A percentile compares a stretch with the other conserved stretches of the same genome.
Evolutionary conservation across 2,797 vertebrate species (phyloP).

Genomic region (Typhlichthys subterraneus): DNA sequence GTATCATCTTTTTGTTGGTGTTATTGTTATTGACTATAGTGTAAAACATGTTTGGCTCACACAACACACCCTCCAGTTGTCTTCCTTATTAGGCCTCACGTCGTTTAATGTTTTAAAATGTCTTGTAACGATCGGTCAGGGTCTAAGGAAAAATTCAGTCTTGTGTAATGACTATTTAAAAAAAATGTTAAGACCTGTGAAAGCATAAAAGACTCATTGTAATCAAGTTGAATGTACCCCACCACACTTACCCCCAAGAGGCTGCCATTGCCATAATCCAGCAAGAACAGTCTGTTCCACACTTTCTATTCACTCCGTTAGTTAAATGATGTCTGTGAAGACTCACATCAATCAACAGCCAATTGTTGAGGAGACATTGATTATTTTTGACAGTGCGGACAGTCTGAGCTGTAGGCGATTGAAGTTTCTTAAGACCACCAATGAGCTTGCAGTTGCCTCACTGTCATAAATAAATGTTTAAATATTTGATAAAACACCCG

Average conservation of each 20-base stretch:
- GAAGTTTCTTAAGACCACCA: too few relatives aligned
- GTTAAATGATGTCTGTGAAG: too few relatives aligned
- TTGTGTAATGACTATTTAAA: constrained; percentile 2
- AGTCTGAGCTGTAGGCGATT: too few relatives aligned
- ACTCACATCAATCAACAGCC: too few relatives aligned
- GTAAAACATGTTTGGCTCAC: too few relatives aligned
- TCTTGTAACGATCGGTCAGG: too few relatives aligned
- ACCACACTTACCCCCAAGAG: not conserved
- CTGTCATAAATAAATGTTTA: not conserved
- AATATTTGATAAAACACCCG: too few relatives aligned
- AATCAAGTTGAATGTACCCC: constrained; percentile 13
- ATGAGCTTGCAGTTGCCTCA: not conserved
- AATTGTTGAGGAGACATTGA: too few relatives aligned
- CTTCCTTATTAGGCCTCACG: not conserved
- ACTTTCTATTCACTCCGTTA: not conserved
- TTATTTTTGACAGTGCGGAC: too few relatives aligned
- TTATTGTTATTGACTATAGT: too few relatives aligned
- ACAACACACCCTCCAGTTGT: not conserved
- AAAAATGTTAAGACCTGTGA: constrained; percentile 30
- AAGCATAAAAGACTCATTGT: constrained; percentile 4
- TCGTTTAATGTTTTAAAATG: not conserved
- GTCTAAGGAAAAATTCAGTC: not conserved
- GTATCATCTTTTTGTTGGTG: too few relatives aligned
- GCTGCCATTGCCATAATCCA: constrained; percentile 16
- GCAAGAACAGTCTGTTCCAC: constrained; percentile 4